phyloP scores from a whole-genome alignment of 2,888 invertebrate species.

The Pristionchus arcanus region DNA sequence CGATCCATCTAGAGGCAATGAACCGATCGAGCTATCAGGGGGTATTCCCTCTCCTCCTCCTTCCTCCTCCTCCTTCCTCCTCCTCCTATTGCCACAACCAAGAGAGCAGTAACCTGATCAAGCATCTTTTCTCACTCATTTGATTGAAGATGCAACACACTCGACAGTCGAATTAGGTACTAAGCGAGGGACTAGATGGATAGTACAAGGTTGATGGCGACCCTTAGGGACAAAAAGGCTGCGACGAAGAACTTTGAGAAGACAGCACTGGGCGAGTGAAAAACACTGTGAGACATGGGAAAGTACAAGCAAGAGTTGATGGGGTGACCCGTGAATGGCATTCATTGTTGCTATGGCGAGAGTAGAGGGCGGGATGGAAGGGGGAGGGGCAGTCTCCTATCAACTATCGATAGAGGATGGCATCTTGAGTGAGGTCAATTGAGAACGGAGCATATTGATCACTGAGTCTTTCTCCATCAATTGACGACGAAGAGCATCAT shows the following conservation, averaged over 20 bases:
- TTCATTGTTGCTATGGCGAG: slow-evolving; percentile 40
- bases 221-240: slow-evolving; percentile 10
- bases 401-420: slow-evolving; percentile 6
- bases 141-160: slow-evolving; percentile 2
- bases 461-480: slow-evolving; percentile 59
- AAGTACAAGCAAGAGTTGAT: not conserved
- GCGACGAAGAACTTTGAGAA: not conserved
- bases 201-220: not conserved
- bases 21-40: slow-evolving; percentile 29
- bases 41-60: slow-evolving; percentile 20
- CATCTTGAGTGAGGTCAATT: slow-evolving; percentile 29
- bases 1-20: slow-evolving; percentile 50
- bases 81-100: not conserved
- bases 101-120: slow-evolving; percentile 19
- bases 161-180: not conserved
- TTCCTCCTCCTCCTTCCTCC: not conserved
- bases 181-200: not conserved
- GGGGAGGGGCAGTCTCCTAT: not conserved
- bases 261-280: slow-evolving; percentile 24
- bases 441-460: slow-evolving; percentile 55
- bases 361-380: not conserved
- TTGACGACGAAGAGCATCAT: slow-evolving; percentile 60
- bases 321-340: slow-evolving; percentile 30
- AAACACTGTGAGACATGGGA: slow-evolving; percentile 7
- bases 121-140: slow-evolving; percentile 4